Conservation (phyloP, 2,797 vertebrate genomes). For the Tadarida brasiliensis region DNA sequence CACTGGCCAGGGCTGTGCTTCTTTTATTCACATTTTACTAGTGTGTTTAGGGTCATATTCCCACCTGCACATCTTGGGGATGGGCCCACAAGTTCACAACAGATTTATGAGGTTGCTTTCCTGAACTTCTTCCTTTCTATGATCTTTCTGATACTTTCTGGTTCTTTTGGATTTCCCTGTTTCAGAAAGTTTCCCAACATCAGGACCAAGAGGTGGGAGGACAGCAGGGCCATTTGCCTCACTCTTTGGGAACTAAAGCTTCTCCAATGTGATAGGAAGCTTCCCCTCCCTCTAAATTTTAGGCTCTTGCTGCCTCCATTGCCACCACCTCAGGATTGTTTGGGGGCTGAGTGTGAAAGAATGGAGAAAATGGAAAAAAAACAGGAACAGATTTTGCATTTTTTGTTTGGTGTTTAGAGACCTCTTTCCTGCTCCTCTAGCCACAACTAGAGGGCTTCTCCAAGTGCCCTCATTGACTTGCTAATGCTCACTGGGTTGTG, state of each 20-base stretch:
- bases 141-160: background rate
- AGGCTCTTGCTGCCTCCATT: background rate
- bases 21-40: background rate
- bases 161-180: background rate
- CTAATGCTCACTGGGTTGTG: background rate
- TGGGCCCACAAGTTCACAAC: background rate
- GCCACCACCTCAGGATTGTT: background rate
- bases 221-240: background rate
- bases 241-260: background rate
- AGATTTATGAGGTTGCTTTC: background rate
- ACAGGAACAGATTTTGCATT: background rate
- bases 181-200: background rate
- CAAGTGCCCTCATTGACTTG: background rate
- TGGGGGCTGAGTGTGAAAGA: background rate
- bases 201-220: background rate
- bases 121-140: background rate
- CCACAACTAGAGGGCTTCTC: background rate
- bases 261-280: background rate
- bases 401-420: background rate
- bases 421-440: background rate
- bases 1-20: background rate
- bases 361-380: background rate
- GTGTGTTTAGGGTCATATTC: background rate
- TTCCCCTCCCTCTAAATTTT: background rate
- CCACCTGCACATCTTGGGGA: background rate